A percentile compares a stretch with the other conserved stretches of the same genome.
phyloP scores from a whole-genome alignment of 2,797 vertebrate genomes.

The Carcharodon carcharias region DNA sequence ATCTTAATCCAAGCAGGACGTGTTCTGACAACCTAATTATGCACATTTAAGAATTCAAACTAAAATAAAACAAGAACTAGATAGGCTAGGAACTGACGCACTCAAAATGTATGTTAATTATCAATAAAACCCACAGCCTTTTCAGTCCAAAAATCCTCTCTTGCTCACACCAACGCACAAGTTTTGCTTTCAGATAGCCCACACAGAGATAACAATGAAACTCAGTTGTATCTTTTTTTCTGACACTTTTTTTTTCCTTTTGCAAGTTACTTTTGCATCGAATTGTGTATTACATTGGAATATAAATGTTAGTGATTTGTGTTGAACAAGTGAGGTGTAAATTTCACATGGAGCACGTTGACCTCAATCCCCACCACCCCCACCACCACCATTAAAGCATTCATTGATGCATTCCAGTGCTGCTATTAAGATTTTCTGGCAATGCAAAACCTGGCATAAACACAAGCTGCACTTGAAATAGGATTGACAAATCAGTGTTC shows the following conservation, averaged over 20 bases:
- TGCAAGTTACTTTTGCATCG: not conserved
- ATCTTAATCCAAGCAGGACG: not conserved
- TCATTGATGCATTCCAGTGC: not conserved
- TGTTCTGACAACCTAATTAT: not conserved
- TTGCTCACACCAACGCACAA: too few relatives aligned
- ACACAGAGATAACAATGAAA: not conserved
- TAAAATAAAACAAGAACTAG: not conserved
- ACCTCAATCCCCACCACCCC: not conserved
- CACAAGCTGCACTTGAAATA: not conserved
- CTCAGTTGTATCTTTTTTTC: not conserved
- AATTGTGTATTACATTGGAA: not conserved
- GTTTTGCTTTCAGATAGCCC: not conserved
- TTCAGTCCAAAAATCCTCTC: too few relatives aligned
- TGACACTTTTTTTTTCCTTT: not conserved
- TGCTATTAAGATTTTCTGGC: not conserved
- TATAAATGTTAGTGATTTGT: constrained; percentile 23
- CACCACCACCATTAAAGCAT: not conserved
- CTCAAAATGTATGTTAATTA: not conserved
- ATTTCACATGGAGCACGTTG: not conserved
- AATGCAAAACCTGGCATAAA: constrained; percentile 5
- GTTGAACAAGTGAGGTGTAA: not conserved
- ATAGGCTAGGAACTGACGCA: not conserved
- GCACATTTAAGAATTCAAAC: not conserved
- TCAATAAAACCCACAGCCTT: not conserved
- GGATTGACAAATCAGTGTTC: not conserved